phyloP scores from a whole-genome alignment of 2,113 vertebrate genomes.

The Ctenodactylus gundi region DNA sequence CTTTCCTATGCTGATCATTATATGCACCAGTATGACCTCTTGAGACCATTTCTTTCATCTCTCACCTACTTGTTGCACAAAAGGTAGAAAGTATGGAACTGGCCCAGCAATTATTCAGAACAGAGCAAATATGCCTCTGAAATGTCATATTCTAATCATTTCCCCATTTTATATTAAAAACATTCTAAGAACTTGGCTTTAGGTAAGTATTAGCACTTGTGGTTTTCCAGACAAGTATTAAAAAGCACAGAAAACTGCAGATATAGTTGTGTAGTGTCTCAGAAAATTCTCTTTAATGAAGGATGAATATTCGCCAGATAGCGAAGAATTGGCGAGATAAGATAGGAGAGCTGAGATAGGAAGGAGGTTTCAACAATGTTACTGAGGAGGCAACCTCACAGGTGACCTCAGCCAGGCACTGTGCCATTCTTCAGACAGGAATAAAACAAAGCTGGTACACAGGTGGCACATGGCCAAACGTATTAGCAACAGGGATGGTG shows the following conservation, averaged over 20 bases:
- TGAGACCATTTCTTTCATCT: not conserved
- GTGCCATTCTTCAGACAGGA: constrained; percentile 39
- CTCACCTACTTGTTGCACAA: not conserved
- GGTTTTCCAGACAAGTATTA: not conserved
- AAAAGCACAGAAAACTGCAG: not conserved
- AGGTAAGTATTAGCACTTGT: not conserved
- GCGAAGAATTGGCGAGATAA: not conserved
- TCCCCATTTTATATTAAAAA: not conserved
- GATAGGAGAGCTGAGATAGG: not conserved
- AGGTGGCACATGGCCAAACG: not conserved
- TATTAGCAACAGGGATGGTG: not conserved
- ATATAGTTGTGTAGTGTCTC: not conserved
- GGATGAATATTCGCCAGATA: not conserved
- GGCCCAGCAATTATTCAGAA: not conserved
- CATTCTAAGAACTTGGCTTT: not conserved
- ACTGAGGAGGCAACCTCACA: fast-evolving
- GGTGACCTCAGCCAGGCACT: too few species aligned
- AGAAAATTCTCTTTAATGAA: not conserved
- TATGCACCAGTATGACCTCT: too few species aligned
- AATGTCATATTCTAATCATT: not conserved
- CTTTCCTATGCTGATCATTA: too few species aligned
- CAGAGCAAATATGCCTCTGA: not conserved
- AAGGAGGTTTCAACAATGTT: fast-evolving
- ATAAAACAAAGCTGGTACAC: constrained; percentile 54
- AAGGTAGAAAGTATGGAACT: not conserved